phyloP scores from a whole-genome alignment of 1,140 invertebrate genomes.

The Batillaria attramentaria region DNA sequence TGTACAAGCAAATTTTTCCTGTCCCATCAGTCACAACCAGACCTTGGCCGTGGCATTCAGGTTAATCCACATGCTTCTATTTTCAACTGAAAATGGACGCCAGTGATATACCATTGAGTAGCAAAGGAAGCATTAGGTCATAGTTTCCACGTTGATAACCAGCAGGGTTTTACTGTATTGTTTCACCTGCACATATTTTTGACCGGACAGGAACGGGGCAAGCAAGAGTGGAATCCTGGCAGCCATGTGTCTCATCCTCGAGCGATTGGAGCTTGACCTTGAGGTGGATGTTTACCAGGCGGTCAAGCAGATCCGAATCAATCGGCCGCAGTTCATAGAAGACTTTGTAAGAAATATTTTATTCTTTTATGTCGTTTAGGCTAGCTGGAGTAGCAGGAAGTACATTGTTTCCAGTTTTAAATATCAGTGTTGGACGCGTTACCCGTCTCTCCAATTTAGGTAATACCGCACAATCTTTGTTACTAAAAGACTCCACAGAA shows the following conservation, averaged over 20 bases:
- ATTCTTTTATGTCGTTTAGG: slow-evolving; percentile 21
- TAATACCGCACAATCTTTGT: not conserved
- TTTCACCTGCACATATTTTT: not conserved
- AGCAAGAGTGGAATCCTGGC: slow-evolving; percentile 72
- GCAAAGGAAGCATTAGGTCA: too few relatives aligned
- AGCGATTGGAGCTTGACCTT: slow-evolving; percentile 71
- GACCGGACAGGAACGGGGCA: slow-evolving; percentile 71
- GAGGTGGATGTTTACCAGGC: slow-evolving; percentile 74
- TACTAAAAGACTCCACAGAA: too few relatives aligned
- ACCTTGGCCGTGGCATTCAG: too few relatives aligned
- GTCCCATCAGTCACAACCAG: too few relatives aligned
- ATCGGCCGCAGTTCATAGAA: slow-evolving; percentile 68
- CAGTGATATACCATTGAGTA: too few relatives aligned
- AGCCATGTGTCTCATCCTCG: slow-evolving; percentile 69
- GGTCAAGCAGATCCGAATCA: slow-evolving; percentile 69
- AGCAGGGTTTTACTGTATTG: too few relatives aligned
- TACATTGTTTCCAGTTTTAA: not conserved
- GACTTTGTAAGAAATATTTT: slow-evolving; percentile 59
- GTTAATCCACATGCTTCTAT: too few relatives aligned
- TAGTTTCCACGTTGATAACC: too few relatives aligned
- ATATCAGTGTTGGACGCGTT: not conserved
- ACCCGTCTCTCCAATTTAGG: not conserved
- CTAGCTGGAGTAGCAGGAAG: not conserved
- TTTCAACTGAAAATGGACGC: too few relatives aligned
- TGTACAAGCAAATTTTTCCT: too few relatives aligned